Conservation (phyloP, 2,888 invertebrate genomes). For the Mimas tiliae region DNA sequence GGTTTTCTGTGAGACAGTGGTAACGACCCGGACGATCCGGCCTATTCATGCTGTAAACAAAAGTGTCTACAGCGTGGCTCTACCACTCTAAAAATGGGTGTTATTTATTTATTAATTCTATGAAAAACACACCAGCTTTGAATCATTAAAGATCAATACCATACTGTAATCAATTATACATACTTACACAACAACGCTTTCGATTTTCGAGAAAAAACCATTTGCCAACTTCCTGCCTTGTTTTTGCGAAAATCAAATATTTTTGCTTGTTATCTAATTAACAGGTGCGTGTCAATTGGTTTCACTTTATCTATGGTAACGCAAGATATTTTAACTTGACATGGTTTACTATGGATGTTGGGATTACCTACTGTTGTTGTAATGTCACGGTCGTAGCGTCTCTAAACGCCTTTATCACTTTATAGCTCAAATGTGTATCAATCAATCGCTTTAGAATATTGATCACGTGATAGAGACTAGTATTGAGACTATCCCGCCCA, state of each 20-base stretch:
- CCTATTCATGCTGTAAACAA: no score
- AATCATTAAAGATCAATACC: neutral
- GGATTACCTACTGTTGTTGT: neutral
- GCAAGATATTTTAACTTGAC: neutral
- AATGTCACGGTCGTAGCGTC: neutral
- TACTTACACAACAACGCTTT: constrained; percentile 9
- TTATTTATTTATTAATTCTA: no score
- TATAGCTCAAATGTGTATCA: no score
- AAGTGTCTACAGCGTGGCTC: no score
- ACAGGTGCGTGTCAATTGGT: constrained; percentile 15
- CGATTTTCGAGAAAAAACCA: constrained; percentile 7
- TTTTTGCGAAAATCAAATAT: constrained; percentile 21
- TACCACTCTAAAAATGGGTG: no score
- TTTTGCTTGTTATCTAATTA: constrained; percentile 19
- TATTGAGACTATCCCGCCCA: no score
- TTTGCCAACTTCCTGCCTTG: constrained; percentile 16
- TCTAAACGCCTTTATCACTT: neutral
- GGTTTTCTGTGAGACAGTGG: no score
- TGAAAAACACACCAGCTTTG: neutral
- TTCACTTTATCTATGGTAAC: constrained; percentile 16
- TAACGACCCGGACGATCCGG: no score
- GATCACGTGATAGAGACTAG: no score
- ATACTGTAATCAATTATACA: neutral
- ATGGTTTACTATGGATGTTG: neutral
- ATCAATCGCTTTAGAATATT: no score